phyloP scores from a whole-genome alignment of 2,888 invertebrate genomes.

The Periphyllus acericola region DNA sequence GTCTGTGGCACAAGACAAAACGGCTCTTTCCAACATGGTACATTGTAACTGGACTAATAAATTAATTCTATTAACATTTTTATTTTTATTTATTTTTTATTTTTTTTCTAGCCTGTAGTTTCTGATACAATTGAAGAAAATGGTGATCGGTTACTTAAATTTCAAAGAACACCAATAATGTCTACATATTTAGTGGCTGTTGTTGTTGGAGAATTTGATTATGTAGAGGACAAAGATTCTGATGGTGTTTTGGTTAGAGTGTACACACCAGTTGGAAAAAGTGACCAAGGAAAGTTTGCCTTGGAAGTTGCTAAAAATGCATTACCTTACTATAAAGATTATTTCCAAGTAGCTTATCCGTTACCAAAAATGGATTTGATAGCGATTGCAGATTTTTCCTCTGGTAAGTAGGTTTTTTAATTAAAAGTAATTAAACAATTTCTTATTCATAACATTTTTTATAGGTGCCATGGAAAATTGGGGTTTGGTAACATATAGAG shows the following conservation, averaged over 20 bases:
- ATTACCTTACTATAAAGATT: slow-evolving; percentile 92
- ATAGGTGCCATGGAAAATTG: slow-evolving; percentile 97
- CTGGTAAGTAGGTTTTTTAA: slow-evolving; percentile 69
- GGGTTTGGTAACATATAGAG: slow-evolving; percentile 93
- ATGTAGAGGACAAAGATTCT: slow-evolving; percentile 83
- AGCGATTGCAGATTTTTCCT: slow-evolving; percentile 94
- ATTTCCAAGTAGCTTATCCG: slow-evolving; percentile 94
- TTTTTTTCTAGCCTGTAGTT: slow-evolving; percentile 67
- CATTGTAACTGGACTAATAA: slow-evolving; percentile 63
- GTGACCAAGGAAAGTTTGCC: slow-evolving; percentile 91
- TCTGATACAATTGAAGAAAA: slow-evolving; percentile 66
- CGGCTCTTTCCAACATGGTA: slow-evolving; percentile 94
- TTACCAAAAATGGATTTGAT: slow-evolving; percentile 96
- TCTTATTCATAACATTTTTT: slow-evolving; percentile 44
- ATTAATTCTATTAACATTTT: not conserved
- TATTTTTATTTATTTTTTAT: slow-evolving; percentile 49
- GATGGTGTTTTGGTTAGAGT: slow-evolving; percentile 86
- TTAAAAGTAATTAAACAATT: not conserved
- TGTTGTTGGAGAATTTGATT: slow-evolving; percentile 95
- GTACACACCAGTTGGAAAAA: slow-evolving; percentile 89
- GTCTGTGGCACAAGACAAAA: slow-evolving; percentile 77
- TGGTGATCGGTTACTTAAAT: slow-evolving; percentile 73
- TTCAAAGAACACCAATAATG: slow-evolving; percentile 90
- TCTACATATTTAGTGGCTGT: slow-evolving; percentile 95
- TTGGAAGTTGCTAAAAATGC: slow-evolving; percentile 91